phyloP scores from a whole-genome alignment of 1,140 invertebrate species.

The Anoplophora glabripennis region DNA sequence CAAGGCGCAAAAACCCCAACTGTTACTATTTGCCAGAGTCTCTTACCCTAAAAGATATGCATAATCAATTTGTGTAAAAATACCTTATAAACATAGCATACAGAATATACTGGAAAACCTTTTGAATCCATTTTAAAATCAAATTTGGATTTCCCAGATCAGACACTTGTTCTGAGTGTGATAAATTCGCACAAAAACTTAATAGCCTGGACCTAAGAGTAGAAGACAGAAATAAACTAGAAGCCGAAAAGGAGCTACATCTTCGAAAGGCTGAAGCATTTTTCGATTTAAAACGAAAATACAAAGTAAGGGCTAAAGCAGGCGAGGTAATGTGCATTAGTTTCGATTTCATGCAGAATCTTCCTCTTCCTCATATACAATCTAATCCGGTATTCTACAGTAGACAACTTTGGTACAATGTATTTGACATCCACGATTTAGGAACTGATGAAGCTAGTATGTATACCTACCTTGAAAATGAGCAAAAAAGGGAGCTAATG shows the following conservation, averaged over 20 bases:
- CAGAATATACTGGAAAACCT: constrained; percentile 17
- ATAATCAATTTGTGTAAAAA: constrained; percentile 10
- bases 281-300: constrained; percentile 11
- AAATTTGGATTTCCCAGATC: constrained; percentile 20
- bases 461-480: no score
- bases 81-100: constrained; percentile 16
- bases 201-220: not conserved
- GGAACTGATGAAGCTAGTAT: no score
- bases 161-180: constrained; percentile 22
- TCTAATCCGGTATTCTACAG: no score
- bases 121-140: constrained; percentile 20
- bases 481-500: no score
- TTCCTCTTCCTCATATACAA: not conserved
- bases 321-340: constrained; percentile 5
- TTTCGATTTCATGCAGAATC: no score
- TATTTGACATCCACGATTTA: no score
- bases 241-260: constrained; percentile 18
- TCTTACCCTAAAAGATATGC: constrained; percentile 21
- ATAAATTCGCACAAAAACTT: constrained; percentile 13
- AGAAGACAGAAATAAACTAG: constrained; percentile 4
- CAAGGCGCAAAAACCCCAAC: constrained; percentile 17
- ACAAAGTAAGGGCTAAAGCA: constrained; percentile 14
- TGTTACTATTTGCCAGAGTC: constrained; percentile 15
- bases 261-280: constrained; percentile 19
- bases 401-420: no score